Percentiles rank a stretch among this genome's conserved stretches.
Conservation (phyloP, 2,888 invertebrate genomes). For the Rhagonycha fulva region DNA sequence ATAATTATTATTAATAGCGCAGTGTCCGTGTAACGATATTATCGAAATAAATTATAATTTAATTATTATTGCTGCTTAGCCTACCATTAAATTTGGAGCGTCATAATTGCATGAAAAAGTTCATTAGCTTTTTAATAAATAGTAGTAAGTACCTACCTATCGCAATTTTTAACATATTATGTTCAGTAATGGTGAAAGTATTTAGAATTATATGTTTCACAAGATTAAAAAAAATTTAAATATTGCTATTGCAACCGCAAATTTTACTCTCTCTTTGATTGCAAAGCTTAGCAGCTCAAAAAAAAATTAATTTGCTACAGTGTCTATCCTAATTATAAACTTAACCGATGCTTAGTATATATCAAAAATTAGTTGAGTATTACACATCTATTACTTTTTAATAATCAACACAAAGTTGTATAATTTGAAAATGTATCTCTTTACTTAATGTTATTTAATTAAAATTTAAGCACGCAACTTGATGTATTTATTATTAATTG, state of each 20-base stretch:
- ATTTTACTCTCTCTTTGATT: not conserved
- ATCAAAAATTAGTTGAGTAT: not conserved
- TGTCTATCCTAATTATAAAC: not conserved
- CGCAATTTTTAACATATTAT: not conserved
- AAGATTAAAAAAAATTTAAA: not conserved
- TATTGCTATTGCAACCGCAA: not conserved
- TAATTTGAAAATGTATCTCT: not conserved
- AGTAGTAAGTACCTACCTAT: not conserved
- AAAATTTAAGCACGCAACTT: not conserved
- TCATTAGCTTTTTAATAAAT: not conserved
- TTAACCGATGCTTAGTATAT: not conserved
- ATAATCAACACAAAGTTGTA: not conserved
- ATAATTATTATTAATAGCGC: not conserved
- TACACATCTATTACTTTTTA: not conserved
- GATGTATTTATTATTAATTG: not conserved
- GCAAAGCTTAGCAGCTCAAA: not conserved
- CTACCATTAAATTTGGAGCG: not conserved
- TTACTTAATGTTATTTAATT: not conserved
- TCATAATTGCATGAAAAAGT: not conserved
- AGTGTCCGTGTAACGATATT: not conserved
- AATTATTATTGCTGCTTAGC: not conserved
- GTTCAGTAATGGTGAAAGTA: not conserved
- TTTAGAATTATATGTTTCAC: not conserved
- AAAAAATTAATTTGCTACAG: not conserved
- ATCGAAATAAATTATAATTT: not conserved